Evolutionary conservation across 2,113 vertebrate genomes (phyloP), one percentile per base, ranked within the genome.

Genomic region (Mirounga angustirostris): DNA sequence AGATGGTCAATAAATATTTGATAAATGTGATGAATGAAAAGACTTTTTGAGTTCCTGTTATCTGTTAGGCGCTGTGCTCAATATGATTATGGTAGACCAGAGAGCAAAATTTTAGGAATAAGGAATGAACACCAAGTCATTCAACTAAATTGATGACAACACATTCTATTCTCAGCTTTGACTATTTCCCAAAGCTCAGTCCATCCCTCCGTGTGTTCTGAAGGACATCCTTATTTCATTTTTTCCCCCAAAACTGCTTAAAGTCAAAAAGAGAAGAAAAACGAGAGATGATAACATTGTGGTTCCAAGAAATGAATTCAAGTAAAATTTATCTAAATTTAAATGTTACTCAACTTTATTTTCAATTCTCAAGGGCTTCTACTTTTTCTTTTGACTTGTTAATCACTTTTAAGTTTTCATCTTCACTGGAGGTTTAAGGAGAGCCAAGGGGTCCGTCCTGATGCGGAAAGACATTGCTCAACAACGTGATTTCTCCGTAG

Each of bases 301-400:
- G 26, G 69, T 65, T 93, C 65, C 46, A 79, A 86, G 46, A 79
- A 94, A 85, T 65, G 15, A 96, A 95, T 96, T 95, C 28, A 94
- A 89, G 90, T 93, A 82, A n/a, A 83, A 83, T 87, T 58, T 84
- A 84, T 93, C 50, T 36, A 91, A 92, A 78, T 78, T 15, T 89
- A 93, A 85, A 91, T 81, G 21, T 94, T 89, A 84, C 28, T 88
- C 81, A 81, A 91, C 40, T 86, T 87, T 46, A 28, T 95, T 96
- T 97, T n/a, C 61, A 50, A 59, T 81, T 94, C 79, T 88, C 19
- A n/a, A 78, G 61, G 58, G 52, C 21, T 96, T 92, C 59, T 3
- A 82, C 28, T 59, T 95, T 93, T 92, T 91, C 58, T 79, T 89
- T 81, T 83, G 73, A 85, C 56, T 46, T 84, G 13, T 71, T 36